Conservation (phyloP, 2,797 vertebrate genomes). For the Serranus cabrilla region DNA sequence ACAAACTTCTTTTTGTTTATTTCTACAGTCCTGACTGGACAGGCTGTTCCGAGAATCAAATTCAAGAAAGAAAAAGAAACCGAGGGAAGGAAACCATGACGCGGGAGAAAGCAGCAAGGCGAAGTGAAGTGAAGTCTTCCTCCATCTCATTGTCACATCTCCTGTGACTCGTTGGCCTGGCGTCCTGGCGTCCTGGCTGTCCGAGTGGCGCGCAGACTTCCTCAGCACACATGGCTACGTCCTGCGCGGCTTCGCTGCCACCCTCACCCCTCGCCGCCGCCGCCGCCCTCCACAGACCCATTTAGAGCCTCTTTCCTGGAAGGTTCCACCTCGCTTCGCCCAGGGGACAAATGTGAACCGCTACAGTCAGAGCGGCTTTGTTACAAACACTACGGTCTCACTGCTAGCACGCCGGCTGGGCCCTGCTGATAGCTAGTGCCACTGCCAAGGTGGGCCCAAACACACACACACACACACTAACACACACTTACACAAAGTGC, state of each 20-base stretch:
- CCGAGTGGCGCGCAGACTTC: slow-evolving; percentile 53
- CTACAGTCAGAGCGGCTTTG: slow-evolving; percentile 74
- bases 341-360: slow-evolving; percentile 71
- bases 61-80: not conserved
- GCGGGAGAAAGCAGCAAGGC: not conserved
- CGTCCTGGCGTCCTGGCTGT: slow-evolving; percentile 66
- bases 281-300: slow-evolving; percentile 35
- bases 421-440: slow-evolving; percentile 71
- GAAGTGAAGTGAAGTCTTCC: slow-evolving; percentile 6
- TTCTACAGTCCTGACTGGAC: not conserved
- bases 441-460: slow-evolving; percentile 72
- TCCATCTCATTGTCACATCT: slow-evolving; percentile 50
- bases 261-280: slow-evolving; percentile 20
- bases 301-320: slow-evolving; percentile 69
- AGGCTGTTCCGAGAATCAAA: not conserved
- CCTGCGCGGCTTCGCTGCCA: slow-evolving; percentile 4
- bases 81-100: rapidly evolving
- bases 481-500: slow-evolving; percentile 36
- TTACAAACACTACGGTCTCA: slow-evolving; percentile 71
- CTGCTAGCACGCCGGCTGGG: slow-evolving; percentile 78
- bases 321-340: slow-evolving; percentile 72
- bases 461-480: slow-evolving; percentile 47
- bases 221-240: slow-evolving; percentile 64
- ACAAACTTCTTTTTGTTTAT: not conserved
- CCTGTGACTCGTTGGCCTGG: slow-evolving; percentile 46